Evolutionary conservation across 2,113 vertebrate genomes (phyloP).

Genomic region (Semicossyphus pulcher): DNA sequence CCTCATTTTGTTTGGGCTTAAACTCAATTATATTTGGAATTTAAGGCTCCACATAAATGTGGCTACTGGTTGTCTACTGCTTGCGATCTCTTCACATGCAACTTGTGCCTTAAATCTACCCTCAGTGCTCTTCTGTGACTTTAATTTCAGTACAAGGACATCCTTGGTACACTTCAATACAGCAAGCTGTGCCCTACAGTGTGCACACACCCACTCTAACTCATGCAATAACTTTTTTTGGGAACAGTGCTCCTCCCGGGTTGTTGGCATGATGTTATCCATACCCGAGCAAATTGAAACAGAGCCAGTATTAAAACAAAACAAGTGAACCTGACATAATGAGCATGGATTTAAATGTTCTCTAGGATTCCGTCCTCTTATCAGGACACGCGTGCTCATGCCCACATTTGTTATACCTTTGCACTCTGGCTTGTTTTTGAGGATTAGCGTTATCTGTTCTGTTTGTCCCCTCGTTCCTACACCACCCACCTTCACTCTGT

Average conservation of each 20-base stretch:
- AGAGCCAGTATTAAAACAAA: neutral
- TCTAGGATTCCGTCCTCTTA: conserved; percentile 9
- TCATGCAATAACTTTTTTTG: neutral
- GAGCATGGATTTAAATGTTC: neutral
- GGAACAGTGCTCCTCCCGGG: neutral
- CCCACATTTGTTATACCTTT: conserved; percentile 1
- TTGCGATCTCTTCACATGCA: too few species aligned
- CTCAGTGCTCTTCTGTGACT: neutral
- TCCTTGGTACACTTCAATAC: conserved; percentile 3
- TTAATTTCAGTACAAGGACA: conserved; percentile 16
- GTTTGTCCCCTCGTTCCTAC: neutral
- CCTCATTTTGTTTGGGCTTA: too few species aligned
- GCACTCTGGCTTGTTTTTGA: conserved; percentile 28
- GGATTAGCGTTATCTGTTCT: conserved; percentile 46
- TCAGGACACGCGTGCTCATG: neutral
- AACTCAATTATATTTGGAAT: too few species aligned
- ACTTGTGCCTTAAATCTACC: neutral
- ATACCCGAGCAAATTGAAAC: conserved; percentile 9
- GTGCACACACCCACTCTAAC: conserved; percentile 2
- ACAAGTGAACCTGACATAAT: neutral
- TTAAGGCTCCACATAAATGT: too few species aligned
- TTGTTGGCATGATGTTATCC: conserved; percentile 12
- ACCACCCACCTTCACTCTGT: conserved; percentile 31
- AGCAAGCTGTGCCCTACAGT: neutral
- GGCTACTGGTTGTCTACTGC: neutral